Evolutionary conservation across 2,797 vertebrate genomes (phyloP), one percentile per base, ranked within the genome.

Genomic region (Eospalax fontanierii): DNA sequence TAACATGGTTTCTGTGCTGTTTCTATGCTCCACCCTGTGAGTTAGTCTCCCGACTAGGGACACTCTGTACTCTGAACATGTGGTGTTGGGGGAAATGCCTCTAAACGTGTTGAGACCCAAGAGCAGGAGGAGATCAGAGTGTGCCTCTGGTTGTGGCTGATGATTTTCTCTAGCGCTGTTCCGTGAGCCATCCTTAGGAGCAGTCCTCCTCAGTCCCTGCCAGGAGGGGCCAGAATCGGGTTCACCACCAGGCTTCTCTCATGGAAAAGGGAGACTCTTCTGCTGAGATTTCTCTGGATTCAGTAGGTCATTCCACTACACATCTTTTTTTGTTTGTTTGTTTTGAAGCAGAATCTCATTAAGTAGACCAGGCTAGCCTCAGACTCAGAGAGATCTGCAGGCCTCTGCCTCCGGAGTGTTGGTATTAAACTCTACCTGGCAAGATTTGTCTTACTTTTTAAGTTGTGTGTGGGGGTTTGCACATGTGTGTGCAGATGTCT

Each of bases 91-190:
- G 59, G 43, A 68, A 46, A 78, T 70, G 18, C 14, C 75, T 83
- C 59, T 65, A 50, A 79, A 54, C 2, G 14, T 74, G 73, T 21
- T 7, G 35, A 73, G 28, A 46, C 26, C 73, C 14, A 38, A 71
- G 9, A 24, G 33, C 5, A 63, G 21, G 21, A 59, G 12, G 30
- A 75, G 76, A 75, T 57, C 2, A 74, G 68, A 87, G 19, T 9
- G 4, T 35, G n/a, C 65, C 54, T 70, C 54, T 68, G 30, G 40
- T n/a, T 24, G 68, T 57, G 75, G 71, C 59, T 61, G 57, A 54
- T 50, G 30, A 22, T 50, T 95, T 95, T 90, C 80, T 83, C 61
- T 40, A 81, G 46, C 74, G 71, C 8, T 21, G 30, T 35, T 90
- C 46, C 79, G 73, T 2, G n/a, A 16, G 24, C 76, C 33, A 65